Conservation (phyloP, 2,888 invertebrate genomes). For the Oscheius sp. region DNA sequence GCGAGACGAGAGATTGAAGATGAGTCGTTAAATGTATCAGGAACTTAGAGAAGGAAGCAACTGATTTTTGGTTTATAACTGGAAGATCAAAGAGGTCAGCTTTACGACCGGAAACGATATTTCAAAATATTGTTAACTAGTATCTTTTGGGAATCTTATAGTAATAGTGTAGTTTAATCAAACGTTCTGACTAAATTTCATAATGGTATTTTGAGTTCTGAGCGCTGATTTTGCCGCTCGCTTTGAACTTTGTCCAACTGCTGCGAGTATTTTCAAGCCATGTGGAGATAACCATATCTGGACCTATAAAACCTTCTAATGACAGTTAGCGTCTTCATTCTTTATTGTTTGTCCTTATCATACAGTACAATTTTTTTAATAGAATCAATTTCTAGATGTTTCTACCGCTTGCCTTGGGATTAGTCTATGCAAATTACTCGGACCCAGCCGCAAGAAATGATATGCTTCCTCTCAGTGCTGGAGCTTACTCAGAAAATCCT, state of each 20-base stretch:
- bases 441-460: conserved; percentile 46
- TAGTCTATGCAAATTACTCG: conserved; percentile 31
- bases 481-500: conserved; percentile 54
- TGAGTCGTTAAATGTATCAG: too few species aligned
- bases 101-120: too few species aligned
- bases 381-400: conserved; percentile 1
- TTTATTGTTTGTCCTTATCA: neutral
- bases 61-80: too few species aligned
- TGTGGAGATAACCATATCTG: conserved; percentile 14
- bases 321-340: neutral
- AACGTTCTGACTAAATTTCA: too few species aligned
- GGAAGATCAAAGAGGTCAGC: too few species aligned
- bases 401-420: neutral
- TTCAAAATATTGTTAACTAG: too few species aligned
- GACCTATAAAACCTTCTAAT: conserved; percentile 8
- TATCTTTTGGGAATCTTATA: too few species aligned
- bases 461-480: conserved; percentile 52
- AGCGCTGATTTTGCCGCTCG: too few species aligned
- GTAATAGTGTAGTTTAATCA: too few species aligned
- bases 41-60: too few species aligned
- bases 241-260: conserved; percentile 9
- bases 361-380: neutral
- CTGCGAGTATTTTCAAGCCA: conserved; percentile 2
- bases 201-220: too few species aligned
- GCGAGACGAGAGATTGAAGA: too few species aligned